phyloP scores from a whole-genome alignment of 2,888 invertebrate genomes.

The Neoitamus cyanurus region DNA sequence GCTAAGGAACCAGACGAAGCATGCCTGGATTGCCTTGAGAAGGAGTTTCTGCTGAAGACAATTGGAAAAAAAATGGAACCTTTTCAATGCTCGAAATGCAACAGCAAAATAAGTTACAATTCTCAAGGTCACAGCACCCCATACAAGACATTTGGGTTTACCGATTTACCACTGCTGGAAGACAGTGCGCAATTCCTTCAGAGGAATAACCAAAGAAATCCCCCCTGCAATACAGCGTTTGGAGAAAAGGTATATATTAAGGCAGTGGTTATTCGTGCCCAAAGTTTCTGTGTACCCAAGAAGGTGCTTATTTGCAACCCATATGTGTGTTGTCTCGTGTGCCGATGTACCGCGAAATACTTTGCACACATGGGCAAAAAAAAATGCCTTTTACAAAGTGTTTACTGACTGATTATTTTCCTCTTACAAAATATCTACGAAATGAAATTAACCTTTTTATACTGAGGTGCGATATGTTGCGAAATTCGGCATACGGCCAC shows the following conservation, averaged over 20 bases:
- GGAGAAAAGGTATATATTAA: conserved; percentile 18
- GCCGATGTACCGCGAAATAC: no score
- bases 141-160: neutral
- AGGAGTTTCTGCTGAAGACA: conserved; percentile 64
- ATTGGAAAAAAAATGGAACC: conserved; percentile 62
- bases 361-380: no score
- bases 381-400: no score
- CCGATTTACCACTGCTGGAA: neutral
- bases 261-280: no score
- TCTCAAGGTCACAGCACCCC: neutral
- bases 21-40: conserved; percentile 64
- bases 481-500: no score
- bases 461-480: no score
- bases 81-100: conserved; percentile 61
- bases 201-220: conserved; percentile 50
- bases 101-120: conserved; percentile 9
- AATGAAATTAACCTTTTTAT: no score
- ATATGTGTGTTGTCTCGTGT: no score
- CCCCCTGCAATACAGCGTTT: neutral
- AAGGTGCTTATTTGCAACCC: no score
- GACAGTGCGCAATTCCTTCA: conserved; percentile 41
- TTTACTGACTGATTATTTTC: no score
- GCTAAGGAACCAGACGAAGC: conserved; percentile 59
- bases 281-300: no score
- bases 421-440: no score